Conservation (phyloP, 2,113 vertebrate species). For the Macquaria ambigua region DNA sequence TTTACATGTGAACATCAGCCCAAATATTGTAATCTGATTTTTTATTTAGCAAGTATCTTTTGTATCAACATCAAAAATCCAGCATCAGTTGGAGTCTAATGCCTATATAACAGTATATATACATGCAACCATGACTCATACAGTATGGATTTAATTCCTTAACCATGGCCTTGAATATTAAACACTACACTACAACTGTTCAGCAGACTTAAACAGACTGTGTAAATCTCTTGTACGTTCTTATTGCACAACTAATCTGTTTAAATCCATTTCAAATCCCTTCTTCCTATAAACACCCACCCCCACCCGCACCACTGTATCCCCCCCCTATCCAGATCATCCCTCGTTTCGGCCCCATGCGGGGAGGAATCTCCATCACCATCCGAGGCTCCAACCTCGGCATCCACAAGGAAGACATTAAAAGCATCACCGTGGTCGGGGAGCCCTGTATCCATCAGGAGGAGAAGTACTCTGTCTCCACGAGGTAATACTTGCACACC, state of each 20-base stretch:
- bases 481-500: slow-evolving; percentile 84
- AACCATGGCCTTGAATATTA: slow-evolving; percentile 33
- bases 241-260: slow-evolving; percentile 51
- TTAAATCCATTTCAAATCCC: slow-evolving; percentile 51
- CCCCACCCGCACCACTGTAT: background rate
- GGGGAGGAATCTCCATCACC: slow-evolving; percentile 91
- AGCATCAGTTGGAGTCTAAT: background rate
- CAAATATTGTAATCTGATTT: background rate
- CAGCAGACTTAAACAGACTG: slow-evolving; percentile 32
- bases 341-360: slow-evolving; percentile 89
- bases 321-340: slow-evolving; percentile 85
- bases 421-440: slow-evolving; percentile 87
- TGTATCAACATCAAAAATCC: background rate
- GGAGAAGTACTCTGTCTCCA: slow-evolving; percentile 93
- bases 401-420: slow-evolving; percentile 88
- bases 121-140: slow-evolving; percentile 12
- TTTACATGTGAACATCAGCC: background rate
- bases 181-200: slow-evolving; percentile 27
- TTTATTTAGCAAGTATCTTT: background rate
- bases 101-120: background rate
- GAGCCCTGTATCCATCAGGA: slow-evolving; percentile 86
- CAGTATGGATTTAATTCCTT: slow-evolving; percentile 30
- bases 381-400: slow-evolving; percentile 95
- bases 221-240: slow-evolving; percentile 51
- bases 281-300: slow-evolving; percentile 29